Evolutionary conservation across 1,140 invertebrate genomes (phyloP).

Genomic region (Leptestheria dahalacensis): DNA sequence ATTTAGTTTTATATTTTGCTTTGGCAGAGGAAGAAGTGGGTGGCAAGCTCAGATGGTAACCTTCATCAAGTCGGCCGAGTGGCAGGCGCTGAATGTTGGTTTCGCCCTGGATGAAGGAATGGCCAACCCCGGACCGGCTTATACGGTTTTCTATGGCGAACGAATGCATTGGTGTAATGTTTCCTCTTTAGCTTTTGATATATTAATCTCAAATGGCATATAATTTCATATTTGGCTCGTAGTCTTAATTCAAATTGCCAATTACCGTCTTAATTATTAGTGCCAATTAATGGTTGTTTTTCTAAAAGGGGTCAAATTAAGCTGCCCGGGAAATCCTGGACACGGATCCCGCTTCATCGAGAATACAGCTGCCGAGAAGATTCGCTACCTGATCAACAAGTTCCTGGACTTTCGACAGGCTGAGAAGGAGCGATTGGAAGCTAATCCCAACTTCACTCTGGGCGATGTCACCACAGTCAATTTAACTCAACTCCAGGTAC

Average conservation of each 20-base stretch:
- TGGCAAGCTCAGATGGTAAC: slow-evolving; percentile 64
- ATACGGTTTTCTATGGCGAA: slow-evolving; percentile 60
- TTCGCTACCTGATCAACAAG: slow-evolving; percentile 54
- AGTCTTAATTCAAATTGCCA: background rate
- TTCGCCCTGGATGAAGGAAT: slow-evolving; percentile 85
- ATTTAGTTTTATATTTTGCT: slow-evolving; percentile 12
- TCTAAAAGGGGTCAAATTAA: slow-evolving; percentile 37
- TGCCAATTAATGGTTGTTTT: slow-evolving; percentile 11
- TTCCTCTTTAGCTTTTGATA: too few relatives aligned
- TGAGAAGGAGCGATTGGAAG: slow-evolving; percentile 46
- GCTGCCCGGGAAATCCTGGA: slow-evolving; percentile 63
- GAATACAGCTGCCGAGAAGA: slow-evolving; percentile 71
- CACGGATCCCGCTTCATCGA: slow-evolving; percentile 71
- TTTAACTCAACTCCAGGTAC: slow-evolving; percentile 58
- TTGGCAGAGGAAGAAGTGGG: slow-evolving; percentile 80
- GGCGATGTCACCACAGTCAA: slow-evolving; percentile 82
- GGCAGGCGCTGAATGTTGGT: slow-evolving; percentile 67
- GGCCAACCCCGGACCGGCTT: slow-evolving; percentile 45
- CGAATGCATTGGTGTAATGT: slow-evolving; percentile 49
- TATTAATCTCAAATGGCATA: too few relatives aligned
- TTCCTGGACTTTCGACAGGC: slow-evolving; percentile 53
- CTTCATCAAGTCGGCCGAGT: slow-evolving; percentile 61
- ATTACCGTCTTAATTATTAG: slow-evolving; percentile 2
- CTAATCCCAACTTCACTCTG: slow-evolving; percentile 44
- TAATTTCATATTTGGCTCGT: too few relatives aligned